phyloP scores from a whole-genome alignment of 2,888 invertebrate species.

The Calephelis perditalis region DNA sequence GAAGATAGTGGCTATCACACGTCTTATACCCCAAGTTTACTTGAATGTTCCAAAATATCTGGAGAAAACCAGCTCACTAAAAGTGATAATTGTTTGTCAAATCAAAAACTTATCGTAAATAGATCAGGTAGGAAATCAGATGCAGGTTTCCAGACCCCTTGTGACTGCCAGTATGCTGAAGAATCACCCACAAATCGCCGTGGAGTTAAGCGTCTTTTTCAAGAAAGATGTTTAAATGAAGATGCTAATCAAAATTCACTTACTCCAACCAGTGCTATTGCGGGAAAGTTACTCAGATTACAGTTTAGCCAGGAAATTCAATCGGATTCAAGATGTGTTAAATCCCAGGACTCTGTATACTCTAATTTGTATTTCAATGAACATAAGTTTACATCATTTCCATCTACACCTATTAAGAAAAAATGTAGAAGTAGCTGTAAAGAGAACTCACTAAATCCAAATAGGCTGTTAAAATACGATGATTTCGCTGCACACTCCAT shows the following conservation, averaged over 20 bases:
- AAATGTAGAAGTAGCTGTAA: conserved; percentile 49
- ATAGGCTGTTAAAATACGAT: conserved; percentile 52
- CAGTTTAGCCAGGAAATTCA: conserved; percentile 53
- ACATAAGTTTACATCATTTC: conserved; percentile 38
- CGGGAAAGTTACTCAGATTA: conserved; percentile 57
- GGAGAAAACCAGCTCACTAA: conserved; percentile 38
- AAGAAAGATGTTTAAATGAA: conserved; percentile 6
- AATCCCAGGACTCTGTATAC: conserved; percentile 9
- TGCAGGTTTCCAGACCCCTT: conserved; percentile 2
- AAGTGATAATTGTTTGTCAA: conserved; percentile 7
- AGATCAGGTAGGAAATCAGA: conserved; percentile 3
- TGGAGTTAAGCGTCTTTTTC: conserved; percentile 4
- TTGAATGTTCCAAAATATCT: conserved; percentile 52
- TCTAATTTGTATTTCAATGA: conserved; percentile 21
- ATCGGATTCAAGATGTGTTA: conserved; percentile 28
- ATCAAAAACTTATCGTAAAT: conserved; percentile 4
- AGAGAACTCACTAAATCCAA: conserved; percentile 42
- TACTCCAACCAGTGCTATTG: conserved; percentile 63
- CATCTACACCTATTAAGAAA: conserved; percentile 63
- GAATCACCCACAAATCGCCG: conserved; percentile 5
- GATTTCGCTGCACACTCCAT: conserved; percentile 60
- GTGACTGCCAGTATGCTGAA: conserved; percentile 2
- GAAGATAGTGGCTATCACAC: conserved; percentile 72
- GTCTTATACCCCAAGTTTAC: conserved; percentile 58
- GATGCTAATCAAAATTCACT: conserved; percentile 24